phyloP scores from a whole-genome alignment of 2,797 vertebrate genomes.

The Pogoniulus pusillus region DNA sequence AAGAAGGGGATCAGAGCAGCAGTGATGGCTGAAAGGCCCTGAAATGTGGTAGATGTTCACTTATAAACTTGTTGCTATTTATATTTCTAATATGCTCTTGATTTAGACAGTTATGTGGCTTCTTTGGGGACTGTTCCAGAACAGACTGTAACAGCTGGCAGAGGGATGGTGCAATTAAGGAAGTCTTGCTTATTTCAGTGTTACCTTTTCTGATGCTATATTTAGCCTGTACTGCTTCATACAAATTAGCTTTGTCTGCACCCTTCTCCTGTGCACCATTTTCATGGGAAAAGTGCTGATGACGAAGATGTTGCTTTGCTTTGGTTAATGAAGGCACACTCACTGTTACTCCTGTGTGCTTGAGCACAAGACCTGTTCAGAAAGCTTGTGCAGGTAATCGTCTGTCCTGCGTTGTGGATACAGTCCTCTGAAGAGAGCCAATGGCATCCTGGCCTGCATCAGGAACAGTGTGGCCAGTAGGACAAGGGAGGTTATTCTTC shows the following conservation, averaged over 20 bases:
- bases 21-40: background rate
- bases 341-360: background rate
- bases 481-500: no score
- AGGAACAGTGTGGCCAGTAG: no score
- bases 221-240: background rate
- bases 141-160: slow-evolving; percentile 6
- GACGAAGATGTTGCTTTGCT: background rate
- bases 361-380: background rate
- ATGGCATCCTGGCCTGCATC: no score
- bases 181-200: background rate
- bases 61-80: slow-evolving; percentile 23
- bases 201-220: slow-evolving; percentile 2
- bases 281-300: background rate
- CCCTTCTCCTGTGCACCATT: fast-evolving
- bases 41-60: background rate
- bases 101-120: background rate
- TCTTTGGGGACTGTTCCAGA: background rate
- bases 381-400: background rate
- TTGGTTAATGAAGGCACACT: background rate
- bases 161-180: background rate
- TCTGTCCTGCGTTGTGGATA: background rate
- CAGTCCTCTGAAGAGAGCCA: background rate
- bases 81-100: slow-evolving; percentile 16
- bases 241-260: background rate
- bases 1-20: no score